phyloP scores from a whole-genome alignment of 2,113 vertebrate genomes.

The Nothocercus nigrocapillus region DNA sequence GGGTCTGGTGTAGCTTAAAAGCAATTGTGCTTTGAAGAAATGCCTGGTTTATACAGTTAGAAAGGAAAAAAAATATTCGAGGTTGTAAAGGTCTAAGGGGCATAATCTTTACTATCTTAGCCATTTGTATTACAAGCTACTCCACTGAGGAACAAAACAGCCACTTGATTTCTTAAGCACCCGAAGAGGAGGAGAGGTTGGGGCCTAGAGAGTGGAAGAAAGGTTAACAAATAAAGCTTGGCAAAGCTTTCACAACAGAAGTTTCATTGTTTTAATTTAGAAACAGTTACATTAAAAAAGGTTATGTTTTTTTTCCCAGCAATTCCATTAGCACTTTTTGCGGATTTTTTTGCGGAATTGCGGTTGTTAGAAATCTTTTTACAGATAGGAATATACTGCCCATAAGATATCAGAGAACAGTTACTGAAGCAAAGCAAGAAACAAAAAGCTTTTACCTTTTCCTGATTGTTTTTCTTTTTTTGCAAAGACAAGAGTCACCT shows the following conservation, averaged over 20 bases:
- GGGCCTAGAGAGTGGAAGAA: neutral
- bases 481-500: neutral
- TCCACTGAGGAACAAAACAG: slow-evolving; percentile 5
- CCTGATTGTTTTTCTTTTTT: neutral
- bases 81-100: slow-evolving; percentile 26
- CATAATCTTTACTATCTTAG: slow-evolving; percentile 14
- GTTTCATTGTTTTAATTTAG: slow-evolving; percentile 46
- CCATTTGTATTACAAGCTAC: neutral
- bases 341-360: no score
- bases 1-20: neutral
- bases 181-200: slow-evolving; percentile 25
- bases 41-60: slow-evolving; percentile 21
- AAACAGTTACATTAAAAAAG: neutral
- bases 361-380: neutral
- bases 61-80: slow-evolving; percentile 20
- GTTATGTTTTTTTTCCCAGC: neutral
- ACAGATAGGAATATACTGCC: neutral
- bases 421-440: neutral
- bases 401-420: neutral
- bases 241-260: slow-evolving; percentile 24
- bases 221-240: neutral
- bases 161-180: slow-evolving; percentile 69
- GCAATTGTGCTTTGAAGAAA: slow-evolving; percentile 40
- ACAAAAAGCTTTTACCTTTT: neutral
- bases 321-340: neutral